Percentiles rank a stretch among this genome's conserved stretches.
Conservation (phyloP, 2,797 vertebrate species). For the Pogoniulus pusillus region DNA sequence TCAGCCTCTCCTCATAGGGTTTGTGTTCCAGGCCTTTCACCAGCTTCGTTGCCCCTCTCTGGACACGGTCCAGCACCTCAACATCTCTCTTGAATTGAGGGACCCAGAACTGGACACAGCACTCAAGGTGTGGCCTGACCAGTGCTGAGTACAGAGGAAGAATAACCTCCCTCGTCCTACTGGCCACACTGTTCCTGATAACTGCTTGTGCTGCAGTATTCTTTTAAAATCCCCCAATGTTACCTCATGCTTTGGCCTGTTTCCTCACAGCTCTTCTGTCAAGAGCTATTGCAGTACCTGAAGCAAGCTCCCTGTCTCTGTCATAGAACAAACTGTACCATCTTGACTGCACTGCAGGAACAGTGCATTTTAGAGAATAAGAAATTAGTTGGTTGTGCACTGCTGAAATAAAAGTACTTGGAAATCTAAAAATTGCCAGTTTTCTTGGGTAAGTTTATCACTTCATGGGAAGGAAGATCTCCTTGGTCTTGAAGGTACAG, state of each 20-base stretch:
- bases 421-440: neutral
- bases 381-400: neutral
- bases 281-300: neutral
- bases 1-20: too few species aligned
- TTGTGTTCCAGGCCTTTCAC: too few species aligned
- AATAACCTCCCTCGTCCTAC: too few species aligned
- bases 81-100: too few species aligned
- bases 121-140: too few species aligned
- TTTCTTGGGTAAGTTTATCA: neutral
- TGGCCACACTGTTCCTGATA: too few species aligned
- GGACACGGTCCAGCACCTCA: too few species aligned
- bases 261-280: neutral
- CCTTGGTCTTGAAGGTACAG: neutral
- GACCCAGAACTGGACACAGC: too few species aligned
- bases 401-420: neutral
- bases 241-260: rapidly evolving
- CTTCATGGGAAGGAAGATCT: neutral
- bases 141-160: too few species aligned
- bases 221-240: neutral
- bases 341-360: neutral
- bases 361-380: neutral
- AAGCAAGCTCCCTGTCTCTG: neutral
- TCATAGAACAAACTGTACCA: neutral
- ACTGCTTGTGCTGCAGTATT: neutral
- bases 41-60: too few species aligned